Percentiles rank a stretch among this genome's conserved stretches.
Conservation (phyloP, 2,888 invertebrate species). For the Notocelia uddmanniana region DNA sequence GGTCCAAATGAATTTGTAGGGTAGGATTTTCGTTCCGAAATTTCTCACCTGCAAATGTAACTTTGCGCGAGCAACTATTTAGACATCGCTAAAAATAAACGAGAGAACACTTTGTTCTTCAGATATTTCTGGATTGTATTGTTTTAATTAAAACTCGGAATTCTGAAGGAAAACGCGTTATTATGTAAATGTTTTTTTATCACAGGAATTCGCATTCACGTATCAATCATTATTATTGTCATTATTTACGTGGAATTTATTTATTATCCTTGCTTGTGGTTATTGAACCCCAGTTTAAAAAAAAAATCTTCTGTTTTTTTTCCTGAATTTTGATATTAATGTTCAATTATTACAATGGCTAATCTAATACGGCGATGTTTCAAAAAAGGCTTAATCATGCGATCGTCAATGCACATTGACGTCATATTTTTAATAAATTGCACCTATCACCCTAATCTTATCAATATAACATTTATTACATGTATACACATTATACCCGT, state of each 20-base stretch:
- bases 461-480: conserved; percentile 11
- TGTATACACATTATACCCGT: conserved; percentile 28
- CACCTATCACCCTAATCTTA: conserved; percentile 23
- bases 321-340: not conserved
- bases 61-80: conserved; percentile 34
- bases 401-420: not conserved
- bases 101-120: conserved; percentile 40
- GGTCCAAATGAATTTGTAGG: conserved; percentile 10
- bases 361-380: not conserved
- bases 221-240: not conserved
- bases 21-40: not conserved
- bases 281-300: no score
- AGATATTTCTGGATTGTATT: conserved; percentile 39
- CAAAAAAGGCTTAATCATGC: not conserved
- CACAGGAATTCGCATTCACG: not conserved
- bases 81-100: conserved; percentile 47
- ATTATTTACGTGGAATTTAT: no score
- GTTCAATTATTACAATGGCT: not conserved
- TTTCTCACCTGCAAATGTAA: conserved; percentile 20
- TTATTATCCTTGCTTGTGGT: not conserved
- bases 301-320: no score
- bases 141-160: conserved; percentile 41
- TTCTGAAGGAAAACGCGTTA: conserved; percentile 28
- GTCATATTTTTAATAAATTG: conserved; percentile 34
- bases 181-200: not conserved